phyloP scores from a whole-genome alignment of 2,797 vertebrate genomes.

The Eurystomus glaucurus region DNA sequence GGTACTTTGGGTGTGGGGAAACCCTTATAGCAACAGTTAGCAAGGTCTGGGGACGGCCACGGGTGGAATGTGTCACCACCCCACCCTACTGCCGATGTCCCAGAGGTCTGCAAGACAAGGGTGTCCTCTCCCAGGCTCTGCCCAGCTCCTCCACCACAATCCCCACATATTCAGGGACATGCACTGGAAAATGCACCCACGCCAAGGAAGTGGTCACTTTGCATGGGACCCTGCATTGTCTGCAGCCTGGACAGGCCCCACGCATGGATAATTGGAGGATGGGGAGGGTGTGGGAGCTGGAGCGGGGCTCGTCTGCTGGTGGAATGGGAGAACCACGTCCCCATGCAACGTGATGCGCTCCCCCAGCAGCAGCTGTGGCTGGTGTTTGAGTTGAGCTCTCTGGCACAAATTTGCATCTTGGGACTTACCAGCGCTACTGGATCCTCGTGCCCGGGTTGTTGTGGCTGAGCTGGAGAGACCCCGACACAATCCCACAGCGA shows the following conservation, averaged over 20 bases:
- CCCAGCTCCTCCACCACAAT: background rate
- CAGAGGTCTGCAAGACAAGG: background rate
- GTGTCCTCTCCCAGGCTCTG: background rate
- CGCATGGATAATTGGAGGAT: background rate
- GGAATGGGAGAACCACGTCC: background rate
- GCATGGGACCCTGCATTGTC: background rate
- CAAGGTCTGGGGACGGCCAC: background rate
- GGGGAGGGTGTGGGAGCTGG: background rate
- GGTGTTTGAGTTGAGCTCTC: background rate
- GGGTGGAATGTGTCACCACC: accelerated
- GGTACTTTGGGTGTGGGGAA: background rate
- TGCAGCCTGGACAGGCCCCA: background rate
- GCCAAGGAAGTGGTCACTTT: background rate
- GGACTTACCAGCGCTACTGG: accelerated
- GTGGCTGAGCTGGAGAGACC: background rate
- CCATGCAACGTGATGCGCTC: accelerated
- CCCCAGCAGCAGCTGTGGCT: background rate
- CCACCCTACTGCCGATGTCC: background rate
- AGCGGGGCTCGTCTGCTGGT: accelerated
- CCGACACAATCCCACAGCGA: accelerated
- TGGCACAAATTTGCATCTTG: accelerated
- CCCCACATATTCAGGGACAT: background rate
- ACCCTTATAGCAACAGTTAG: accelerated
- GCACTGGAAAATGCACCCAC: accelerated
- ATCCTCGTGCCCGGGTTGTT: background rate